A percentile compares a stretch with the other conserved stretches of the same genome.
Conservation (phyloP, 2,888 invertebrate species). For the Noctua janthe region DNA sequence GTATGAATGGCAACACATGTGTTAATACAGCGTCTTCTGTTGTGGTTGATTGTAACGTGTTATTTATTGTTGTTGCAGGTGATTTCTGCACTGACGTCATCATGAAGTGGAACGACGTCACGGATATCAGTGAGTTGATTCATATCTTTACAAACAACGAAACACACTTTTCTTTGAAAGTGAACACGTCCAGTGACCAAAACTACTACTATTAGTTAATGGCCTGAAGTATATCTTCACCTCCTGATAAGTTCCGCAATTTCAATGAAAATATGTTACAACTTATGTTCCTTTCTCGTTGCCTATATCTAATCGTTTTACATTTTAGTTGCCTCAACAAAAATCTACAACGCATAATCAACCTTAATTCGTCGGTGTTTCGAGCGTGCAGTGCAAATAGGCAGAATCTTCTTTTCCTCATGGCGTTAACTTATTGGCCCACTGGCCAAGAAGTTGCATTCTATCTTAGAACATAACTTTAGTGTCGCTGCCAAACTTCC, state of each 20-base stretch:
- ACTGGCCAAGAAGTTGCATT: background rate
- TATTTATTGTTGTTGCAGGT: constrained; percentile 80
- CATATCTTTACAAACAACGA: constrained; percentile 22
- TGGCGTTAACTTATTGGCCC: background rate
- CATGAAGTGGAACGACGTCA: constrained; percentile 90
- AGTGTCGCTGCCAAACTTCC: constrained; percentile 15
- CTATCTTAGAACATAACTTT: background rate
- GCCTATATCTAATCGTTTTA: background rate
- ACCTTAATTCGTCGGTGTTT: background rate
- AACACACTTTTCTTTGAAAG: constrained; percentile 7
- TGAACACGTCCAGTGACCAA: background rate
- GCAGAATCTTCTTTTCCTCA: background rate
- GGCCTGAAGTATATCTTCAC: constrained; percentile 9
- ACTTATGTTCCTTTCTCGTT: background rate
- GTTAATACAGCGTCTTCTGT: constrained; percentile 1
- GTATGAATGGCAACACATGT: background rate
- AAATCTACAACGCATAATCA: background rate
- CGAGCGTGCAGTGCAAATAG: background rate
- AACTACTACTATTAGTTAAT: background rate
- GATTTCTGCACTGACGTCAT: constrained; percentile 88
- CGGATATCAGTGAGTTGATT: constrained; percentile 86
- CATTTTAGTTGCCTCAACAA: background rate
- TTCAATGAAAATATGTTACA: constrained; percentile 5
- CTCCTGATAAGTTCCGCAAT: background rate
- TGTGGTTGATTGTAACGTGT: constrained; percentile 23